phyloP scores from a whole-genome alignment of 1,140 invertebrate species.

The Bursaphelenchus mucronatus region DNA sequence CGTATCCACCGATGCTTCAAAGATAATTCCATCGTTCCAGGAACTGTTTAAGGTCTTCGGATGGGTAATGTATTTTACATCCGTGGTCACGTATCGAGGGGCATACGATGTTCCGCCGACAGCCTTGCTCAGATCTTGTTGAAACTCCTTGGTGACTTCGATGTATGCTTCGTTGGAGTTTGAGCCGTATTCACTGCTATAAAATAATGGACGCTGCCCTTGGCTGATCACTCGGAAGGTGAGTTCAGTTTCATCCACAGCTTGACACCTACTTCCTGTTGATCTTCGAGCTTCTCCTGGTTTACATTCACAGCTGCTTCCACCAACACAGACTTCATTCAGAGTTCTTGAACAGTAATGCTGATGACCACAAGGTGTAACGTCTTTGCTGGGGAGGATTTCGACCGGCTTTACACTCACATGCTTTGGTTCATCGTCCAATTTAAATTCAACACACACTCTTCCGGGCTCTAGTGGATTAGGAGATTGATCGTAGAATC shows the following conservation, averaged over 20 bases:
- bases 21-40: conserved; percentile 54
- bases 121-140: conserved; percentile 49
- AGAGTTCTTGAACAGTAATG: conserved; percentile 37
- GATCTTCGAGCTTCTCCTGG: conserved; percentile 49
- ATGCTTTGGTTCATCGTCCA: not conserved
- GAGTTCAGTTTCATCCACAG: conserved; percentile 49
- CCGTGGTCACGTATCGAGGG: conserved; percentile 57
- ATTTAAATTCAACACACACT: conserved; percentile 38
- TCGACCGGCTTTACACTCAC: not conserved
- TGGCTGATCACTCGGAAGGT: conserved; percentile 47
- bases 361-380: conserved; percentile 48
- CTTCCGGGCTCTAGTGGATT: conserved; percentile 51
- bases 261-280: conserved; percentile 39
- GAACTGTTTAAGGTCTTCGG: conserved; percentile 60
- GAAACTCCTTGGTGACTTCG: conserved; percentile 54
- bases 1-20: conserved; percentile 56
- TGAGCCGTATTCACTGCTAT: conserved; percentile 57
- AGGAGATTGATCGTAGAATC: conserved; percentile 54
- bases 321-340: conserved; percentile 55
- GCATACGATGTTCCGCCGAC: conserved; percentile 56
- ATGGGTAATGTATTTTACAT: conserved; percentile 56
- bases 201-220: conserved; percentile 52
- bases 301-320: conserved; percentile 46
- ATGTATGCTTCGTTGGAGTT: conserved; percentile 47
- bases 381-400: conserved; percentile 31